phyloP scores from a whole-genome alignment of 2,113 vertebrate genomes.

The Notothenia coriiceps region DNA sequence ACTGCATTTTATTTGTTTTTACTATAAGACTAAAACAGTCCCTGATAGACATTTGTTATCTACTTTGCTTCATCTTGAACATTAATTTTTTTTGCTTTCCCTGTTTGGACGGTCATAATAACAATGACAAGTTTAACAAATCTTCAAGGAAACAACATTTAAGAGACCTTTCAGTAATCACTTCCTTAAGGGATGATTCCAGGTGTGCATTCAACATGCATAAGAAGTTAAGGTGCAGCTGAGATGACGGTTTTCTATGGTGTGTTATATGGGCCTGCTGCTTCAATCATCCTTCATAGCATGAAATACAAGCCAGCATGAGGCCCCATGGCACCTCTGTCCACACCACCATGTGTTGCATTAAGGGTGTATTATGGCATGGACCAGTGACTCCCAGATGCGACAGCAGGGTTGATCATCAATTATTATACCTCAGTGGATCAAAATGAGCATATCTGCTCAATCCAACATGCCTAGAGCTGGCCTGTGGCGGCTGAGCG shows the following conservation, averaged over 20 bases:
- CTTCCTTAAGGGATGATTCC: constrained; percentile 30
- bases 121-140: constrained; percentile 25
- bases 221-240: constrained; percentile 1
- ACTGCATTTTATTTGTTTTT: constrained; percentile 15
- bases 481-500: constrained; percentile 64
- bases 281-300: constrained; percentile 38
- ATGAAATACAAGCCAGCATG: constrained; percentile 63
- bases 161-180: constrained; percentile 33
- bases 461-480: constrained; percentile 59
- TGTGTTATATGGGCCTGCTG: constrained; percentile 35
- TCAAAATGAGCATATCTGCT: constrained; percentile 83
- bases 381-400: constrained; percentile 81
- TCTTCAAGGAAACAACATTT: constrained; percentile 38
- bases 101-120: constrained; percentile 20
- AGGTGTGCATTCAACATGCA: constrained; percentile 14
- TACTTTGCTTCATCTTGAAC: constrained; percentile 24
- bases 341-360: constrained; percentile 77
- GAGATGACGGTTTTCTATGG: constrained; percentile 17
- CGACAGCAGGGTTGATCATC: constrained; percentile 86
- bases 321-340: constrained; percentile 61
- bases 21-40: constrained; percentile 24
- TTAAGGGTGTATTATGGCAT: constrained; percentile 72
- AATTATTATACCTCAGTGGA: constrained; percentile 88
- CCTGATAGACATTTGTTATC: constrained; percentile 33
- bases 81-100: constrained; percentile 25